phyloP scores from a whole-genome alignment of 2,797 vertebrate genomes.

The Babyrousa celebensis region DNA sequence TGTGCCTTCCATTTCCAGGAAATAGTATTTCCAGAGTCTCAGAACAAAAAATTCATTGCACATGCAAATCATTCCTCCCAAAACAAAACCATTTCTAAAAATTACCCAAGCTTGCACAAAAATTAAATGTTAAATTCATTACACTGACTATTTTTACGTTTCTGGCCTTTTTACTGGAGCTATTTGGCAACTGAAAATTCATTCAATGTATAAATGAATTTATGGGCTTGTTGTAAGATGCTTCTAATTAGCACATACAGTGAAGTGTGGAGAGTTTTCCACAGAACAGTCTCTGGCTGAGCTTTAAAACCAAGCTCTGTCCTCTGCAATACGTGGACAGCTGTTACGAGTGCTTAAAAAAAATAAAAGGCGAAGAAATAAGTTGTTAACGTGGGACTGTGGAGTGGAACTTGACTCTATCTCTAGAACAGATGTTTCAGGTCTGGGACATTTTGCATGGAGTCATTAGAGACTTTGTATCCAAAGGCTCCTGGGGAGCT shows the following conservation, averaged over 20 bases:
- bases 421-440: conserved; percentile 82
- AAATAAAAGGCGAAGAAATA: conserved; percentile 71
- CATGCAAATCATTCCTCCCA: conserved; percentile 60
- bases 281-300: conserved; percentile 21
- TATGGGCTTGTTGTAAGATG: conserved; percentile 56
- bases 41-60: conserved; percentile 14
- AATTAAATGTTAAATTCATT: conserved; percentile 79
- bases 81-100: conserved; percentile 75
- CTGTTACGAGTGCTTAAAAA: conserved; percentile 56
- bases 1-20: conserved; percentile 57
- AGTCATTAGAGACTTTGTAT: conserved; percentile 78
- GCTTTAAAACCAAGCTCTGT: conserved; percentile 79
- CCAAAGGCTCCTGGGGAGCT: conserved; percentile 74
- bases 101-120: conserved; percentile 57
- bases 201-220: conserved; percentile 73
- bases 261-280: conserved; percentile 62
- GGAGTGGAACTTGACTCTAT: conserved; percentile 62
- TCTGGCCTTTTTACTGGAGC: conserved; percentile 63
- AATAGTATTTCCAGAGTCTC: conserved; percentile 47
- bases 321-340: conserved; percentile 77
- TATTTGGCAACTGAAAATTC: conserved; percentile 78
- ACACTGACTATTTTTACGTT: conserved; percentile 40
- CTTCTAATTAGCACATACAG: conserved; percentile 79
- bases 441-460: conserved; percentile 78
- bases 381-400: conserved; percentile 78